phyloP scores from a whole-genome alignment of 2,888 invertebrate species.

The Uloborus plumipes region DNA sequence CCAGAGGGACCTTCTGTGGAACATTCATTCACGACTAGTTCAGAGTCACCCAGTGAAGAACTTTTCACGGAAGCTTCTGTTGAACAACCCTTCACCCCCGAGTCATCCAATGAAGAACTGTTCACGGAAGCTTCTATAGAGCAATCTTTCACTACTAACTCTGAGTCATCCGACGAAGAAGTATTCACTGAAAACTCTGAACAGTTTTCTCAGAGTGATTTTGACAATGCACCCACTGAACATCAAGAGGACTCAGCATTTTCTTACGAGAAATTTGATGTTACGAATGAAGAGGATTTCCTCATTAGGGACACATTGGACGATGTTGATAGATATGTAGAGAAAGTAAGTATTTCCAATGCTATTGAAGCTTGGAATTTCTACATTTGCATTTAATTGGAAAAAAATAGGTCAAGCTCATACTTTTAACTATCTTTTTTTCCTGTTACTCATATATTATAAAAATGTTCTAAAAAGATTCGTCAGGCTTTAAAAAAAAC shows the following conservation, averaged over 20 bases:
- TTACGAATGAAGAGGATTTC: conserved; percentile 64
- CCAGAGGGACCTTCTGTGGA: too few species aligned
- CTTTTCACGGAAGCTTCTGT: background rate
- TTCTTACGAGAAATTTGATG: conserved; percentile 44
- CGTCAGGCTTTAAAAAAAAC: too few species aligned
- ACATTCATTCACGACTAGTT: background rate
- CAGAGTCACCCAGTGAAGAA: too few species aligned
- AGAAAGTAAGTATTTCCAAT: conserved; percentile 56
- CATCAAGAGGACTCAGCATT: conserved; percentile 9
- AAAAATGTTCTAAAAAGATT: too few species aligned
- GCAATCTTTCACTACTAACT: background rate
- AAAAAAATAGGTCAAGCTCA: background rate
- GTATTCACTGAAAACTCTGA: background rate
- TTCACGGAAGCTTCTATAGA: background rate
- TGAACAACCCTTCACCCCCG: too few species aligned
- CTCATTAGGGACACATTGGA: conserved; percentile 60
- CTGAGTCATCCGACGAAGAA: background rate
- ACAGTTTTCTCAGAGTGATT: background rate
- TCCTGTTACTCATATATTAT: too few species aligned
- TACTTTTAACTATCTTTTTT: background rate
- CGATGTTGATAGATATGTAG: conserved; percentile 49
- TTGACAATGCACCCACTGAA: background rate
- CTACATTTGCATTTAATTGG: background rate
- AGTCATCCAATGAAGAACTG: too few species aligned
- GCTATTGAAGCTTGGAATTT: background rate